Percentiles rank a stretch among this genome's conserved stretches.
These are phyloP conservation scores for Paratilapia polleni DNA, from an alignment of 2,113 vertebrate species.

Conservation along the genomic window DNA sequence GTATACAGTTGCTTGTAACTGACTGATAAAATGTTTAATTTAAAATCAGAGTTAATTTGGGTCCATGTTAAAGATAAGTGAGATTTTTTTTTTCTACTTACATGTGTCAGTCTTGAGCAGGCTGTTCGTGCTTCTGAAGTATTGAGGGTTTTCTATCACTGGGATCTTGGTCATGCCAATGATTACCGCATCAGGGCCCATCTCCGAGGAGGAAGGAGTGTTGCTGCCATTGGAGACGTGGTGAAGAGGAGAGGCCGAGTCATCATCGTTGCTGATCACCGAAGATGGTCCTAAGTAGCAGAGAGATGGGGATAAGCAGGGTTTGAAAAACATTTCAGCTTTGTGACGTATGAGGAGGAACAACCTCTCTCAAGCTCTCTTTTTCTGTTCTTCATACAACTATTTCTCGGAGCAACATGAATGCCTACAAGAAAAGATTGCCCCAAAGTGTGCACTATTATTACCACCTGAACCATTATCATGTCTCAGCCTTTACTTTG, in stretches of 20 bases:
- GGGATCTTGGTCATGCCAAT: slow-evolving; percentile 98
- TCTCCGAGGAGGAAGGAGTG: slow-evolving; percentile 93
- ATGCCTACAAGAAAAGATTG: slow-evolving; percentile 3
- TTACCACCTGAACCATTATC: background rate
- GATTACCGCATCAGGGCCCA: slow-evolving; percentile 92
- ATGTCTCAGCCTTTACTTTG: slow-evolving; percentile 1
- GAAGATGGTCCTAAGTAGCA: slow-evolving; percentile 87
- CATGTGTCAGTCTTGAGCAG: slow-evolving; percentile 94
- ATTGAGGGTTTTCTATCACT: slow-evolving; percentile 96
- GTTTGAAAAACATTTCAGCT: background rate
- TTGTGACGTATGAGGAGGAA: background rate
- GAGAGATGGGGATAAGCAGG: background rate
- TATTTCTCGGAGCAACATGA: background rate
- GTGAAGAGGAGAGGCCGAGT: slow-evolving; percentile 94
- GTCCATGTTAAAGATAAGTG: background rate
- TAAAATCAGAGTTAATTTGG: background rate
- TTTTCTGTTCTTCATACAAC: background rate
- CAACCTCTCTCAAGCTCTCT: background rate
- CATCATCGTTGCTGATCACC: slow-evolving; percentile 95
- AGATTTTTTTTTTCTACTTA: slow-evolving; percentile 74
- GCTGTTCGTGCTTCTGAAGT: slow-evolving; percentile 94
- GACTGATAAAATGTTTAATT: background rate
- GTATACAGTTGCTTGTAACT: background rate
- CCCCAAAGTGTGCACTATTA: background rate
- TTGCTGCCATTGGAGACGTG: slow-evolving; percentile 97